These are phyloP conservation scores for Magallana nippona DNA, from an alignment of 2,888 invertebrate species.

Conservation along the genomic window DNA sequence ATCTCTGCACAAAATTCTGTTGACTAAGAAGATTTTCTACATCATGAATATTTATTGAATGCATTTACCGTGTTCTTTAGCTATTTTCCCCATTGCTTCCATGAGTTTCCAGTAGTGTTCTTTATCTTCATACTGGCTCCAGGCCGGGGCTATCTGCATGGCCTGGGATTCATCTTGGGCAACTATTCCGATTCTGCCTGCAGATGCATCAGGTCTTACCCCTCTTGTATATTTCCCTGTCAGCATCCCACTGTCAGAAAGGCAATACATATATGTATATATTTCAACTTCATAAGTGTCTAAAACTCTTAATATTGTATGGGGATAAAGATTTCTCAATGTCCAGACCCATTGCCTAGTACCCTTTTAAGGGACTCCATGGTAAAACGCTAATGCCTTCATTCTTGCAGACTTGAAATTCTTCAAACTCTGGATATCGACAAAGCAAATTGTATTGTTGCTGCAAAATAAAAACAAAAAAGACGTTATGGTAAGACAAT, in stretches of 20 bases:
- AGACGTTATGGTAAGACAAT: no score
- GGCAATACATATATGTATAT: no score
- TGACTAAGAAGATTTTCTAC: neutral
- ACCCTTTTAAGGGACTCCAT: constrained; percentile 68
- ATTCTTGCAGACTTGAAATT: constrained; percentile 70
- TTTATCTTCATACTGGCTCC: constrained; percentile 54
- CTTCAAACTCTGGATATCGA: constrained; percentile 72
- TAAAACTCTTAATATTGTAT: no score
- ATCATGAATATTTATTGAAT: neutral
- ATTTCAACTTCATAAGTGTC: no score
- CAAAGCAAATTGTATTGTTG: constrained; percentile 75
- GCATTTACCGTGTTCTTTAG: constrained; percentile 40
- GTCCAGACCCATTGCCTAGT: neutral
- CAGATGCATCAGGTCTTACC: neutral
- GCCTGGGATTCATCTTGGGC: constrained; percentile 49
- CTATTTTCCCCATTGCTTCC: constrained; percentile 40
- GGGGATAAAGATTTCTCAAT: no score
- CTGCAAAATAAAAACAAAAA: constrained; percentile 51
- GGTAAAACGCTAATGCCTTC: constrained; percentile 75
- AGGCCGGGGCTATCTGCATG: constrained; percentile 55
- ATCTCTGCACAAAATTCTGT: neutral
- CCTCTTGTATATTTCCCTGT: constrained; percentile 61
- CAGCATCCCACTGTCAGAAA: constrained; percentile 50
- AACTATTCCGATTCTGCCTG: constrained; percentile 42
- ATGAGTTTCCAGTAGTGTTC: constrained; percentile 58